phyloP scores from a whole-genome alignment of 2,888 invertebrate species.

The Drosophila nigricruria region DNA sequence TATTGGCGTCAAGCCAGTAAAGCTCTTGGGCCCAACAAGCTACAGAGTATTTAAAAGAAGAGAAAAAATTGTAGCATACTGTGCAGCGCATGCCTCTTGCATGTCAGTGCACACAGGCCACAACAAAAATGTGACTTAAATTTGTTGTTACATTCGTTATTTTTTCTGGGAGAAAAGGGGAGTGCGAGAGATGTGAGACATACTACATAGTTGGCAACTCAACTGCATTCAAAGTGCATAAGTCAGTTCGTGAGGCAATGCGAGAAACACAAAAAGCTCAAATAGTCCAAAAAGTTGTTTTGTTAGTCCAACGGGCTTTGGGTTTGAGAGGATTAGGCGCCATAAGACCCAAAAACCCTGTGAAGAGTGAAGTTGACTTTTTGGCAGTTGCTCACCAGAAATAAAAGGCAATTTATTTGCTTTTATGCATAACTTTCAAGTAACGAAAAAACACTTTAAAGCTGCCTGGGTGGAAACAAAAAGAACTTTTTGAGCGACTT shows the following conservation, averaged over 20 bases:
- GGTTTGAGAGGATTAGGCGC: slow-evolving; percentile 1
- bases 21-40: fast-evolving
- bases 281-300: slow-evolving; percentile 41
- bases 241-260: slow-evolving; percentile 66
- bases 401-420: slow-evolving; percentile 58
- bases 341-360: slow-evolving; percentile 16
- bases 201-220: slow-evolving; percentile 61
- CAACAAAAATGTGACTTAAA: slow-evolving; percentile 67
- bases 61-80: slow-evolving; percentile 29
- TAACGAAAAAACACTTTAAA: slow-evolving; percentile 22
- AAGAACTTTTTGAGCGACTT: slow-evolving; percentile 10
- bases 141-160: slow-evolving; percentile 60
- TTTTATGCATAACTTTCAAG: slow-evolving; percentile 22
- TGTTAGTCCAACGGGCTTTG: slow-evolving; percentile 31
- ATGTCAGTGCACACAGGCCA: slow-evolving; percentile 40
- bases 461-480: neutral
- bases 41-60: neutral
- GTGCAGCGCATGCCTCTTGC: slow-evolving; percentile 48
- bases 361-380: slow-evolving; percentile 41
- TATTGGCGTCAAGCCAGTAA: neutral
- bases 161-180: neutral
- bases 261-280: slow-evolving; percentile 30
- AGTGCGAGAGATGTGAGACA: neutral
- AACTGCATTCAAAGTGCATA: slow-evolving; percentile 74
- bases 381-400: slow-evolving; percentile 41